Base-by-base conservation (phyloP, 2,888 invertebrate species). In the Hymenopus coronatus region DNA sequence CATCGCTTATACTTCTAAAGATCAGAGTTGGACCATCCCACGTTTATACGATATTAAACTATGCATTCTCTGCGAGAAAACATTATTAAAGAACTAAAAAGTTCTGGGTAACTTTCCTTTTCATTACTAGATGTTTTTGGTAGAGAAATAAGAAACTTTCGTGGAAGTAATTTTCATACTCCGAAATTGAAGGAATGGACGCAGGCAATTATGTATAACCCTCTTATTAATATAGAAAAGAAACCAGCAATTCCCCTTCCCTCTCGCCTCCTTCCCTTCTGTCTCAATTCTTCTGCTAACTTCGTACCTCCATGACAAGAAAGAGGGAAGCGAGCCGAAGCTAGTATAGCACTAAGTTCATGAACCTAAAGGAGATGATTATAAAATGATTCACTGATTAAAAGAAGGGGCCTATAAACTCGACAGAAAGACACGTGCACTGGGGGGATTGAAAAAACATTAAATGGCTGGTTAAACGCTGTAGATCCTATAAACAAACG, bases 141-240 rank as follows among this genome's bases (percentile, higher is more conserved):
- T 82, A 33, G 33, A 82, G 33, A 87, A 33, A 40, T 33, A 82
- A 82, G 12, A 70, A 81, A 25, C 40, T 87, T 82, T 33, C n/a
- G 40, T 33, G 33, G 82, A 70, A 87, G 33, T n/a, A 87, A 87
- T 87, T 81, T 87, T 87, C 70, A 82, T 87, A 82, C 87, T 82
- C 27, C 15, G n/a, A 82, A 87, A 82, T 82, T 82, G 33, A 87
- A 82, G 20, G 81, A 87, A 87, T 87, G 87, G 87, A 82, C 33
- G 82, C 28, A 40, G 82, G 87, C 87, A 87, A 82, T 87, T 87
- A 87, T 33, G 33, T 28, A 82, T 87, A 87, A 33, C 30, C 40
- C 70, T 87, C 20, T 70, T 82, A 82, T 82, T 33, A 87, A 87
- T 82, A 87, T n/a, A 87, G 82, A 87, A 33, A 82, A 82, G 87